Evolutionary conservation across 2,113 vertebrate genomes (phyloP).

Genomic region (Alligator sinensis): DNA sequence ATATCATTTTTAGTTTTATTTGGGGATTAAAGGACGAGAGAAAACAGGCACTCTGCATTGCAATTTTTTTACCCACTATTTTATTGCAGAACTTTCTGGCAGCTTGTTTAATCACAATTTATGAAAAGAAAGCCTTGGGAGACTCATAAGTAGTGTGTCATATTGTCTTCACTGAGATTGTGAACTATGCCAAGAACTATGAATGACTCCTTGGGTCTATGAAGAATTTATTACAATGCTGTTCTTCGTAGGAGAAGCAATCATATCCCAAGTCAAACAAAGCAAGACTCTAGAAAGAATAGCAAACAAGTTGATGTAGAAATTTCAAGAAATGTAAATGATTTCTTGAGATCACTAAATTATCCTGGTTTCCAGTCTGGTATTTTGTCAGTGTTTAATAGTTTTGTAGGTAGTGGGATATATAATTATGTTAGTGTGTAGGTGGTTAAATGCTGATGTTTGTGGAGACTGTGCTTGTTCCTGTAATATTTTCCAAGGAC

Average conservation of each 20-base stretch:
- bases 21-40: slow-evolving; percentile 9
- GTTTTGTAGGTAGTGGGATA: neutral
- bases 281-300: neutral
- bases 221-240: slow-evolving; percentile 34
- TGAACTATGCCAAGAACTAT: neutral
- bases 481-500: neutral
- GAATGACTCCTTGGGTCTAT: neutral
- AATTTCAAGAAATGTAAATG: neutral
- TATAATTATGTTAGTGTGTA: neutral
- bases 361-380: neutral
- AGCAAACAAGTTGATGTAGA: neutral
- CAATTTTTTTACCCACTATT: neutral
- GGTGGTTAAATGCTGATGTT: neutral
- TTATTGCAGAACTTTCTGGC: neutral
- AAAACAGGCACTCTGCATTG: neutral
- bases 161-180: slow-evolving; percentile 10
- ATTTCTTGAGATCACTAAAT: slow-evolving; percentile 2
- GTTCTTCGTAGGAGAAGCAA: neutral
- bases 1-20: neutral
- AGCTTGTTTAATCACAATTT: slow-evolving; percentile 1
- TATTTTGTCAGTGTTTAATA: neutral
- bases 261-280: neutral
- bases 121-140: slow-evolving; percentile 2
- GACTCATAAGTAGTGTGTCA: neutral
- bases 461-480: neutral